These are phyloP conservation scores for Antennarius striatus DNA, from an alignment of 2,113 vertebrate species.

Conservation along the genomic window DNA sequence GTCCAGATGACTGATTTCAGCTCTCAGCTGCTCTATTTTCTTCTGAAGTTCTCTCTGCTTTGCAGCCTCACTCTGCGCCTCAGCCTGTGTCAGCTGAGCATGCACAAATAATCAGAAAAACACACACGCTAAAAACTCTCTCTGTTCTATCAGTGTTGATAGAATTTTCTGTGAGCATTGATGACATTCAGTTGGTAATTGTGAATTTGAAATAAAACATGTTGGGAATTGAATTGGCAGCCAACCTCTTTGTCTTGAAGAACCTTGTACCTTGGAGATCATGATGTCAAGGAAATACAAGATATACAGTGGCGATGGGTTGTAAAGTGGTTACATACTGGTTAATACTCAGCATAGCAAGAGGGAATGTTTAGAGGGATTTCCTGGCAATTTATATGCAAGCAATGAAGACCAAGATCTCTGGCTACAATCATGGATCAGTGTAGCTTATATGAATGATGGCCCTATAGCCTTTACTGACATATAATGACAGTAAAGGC, in stretches of 20 bases:
- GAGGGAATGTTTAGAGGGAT: neutral
- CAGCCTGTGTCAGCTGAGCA: slow-evolving; percentile 62
- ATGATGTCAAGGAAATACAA: slow-evolving; percentile 57
- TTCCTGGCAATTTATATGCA: neutral
- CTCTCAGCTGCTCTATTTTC: slow-evolving; percentile 74
- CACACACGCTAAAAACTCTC: neutral
- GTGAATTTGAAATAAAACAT: neutral
- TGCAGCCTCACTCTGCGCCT: slow-evolving; percentile 68
- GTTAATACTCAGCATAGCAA: neutral
- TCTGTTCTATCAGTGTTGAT: neutral
- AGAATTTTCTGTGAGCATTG: neutral
- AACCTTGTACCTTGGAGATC: slow-evolving; percentile 74
- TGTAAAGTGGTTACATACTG: neutral
- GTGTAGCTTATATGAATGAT: too few relatives aligned
- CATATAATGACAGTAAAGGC: neutral
- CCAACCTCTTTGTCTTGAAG: slow-evolving; percentile 79
- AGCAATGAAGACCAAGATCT: neutral
- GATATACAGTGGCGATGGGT: neutral
- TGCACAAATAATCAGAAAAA: slow-evolving; percentile 9
- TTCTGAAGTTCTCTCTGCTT: slow-evolving; percentile 76
- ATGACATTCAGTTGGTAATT: neutral
- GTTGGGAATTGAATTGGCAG: neutral
- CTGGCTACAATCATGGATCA: too few relatives aligned
- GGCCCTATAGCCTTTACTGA: neutral
- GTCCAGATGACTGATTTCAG: slow-evolving; percentile 83